Evolutionary conservation across 1,140 invertebrate genomes (phyloP).

Genomic region (Nebria ingens): DNA sequence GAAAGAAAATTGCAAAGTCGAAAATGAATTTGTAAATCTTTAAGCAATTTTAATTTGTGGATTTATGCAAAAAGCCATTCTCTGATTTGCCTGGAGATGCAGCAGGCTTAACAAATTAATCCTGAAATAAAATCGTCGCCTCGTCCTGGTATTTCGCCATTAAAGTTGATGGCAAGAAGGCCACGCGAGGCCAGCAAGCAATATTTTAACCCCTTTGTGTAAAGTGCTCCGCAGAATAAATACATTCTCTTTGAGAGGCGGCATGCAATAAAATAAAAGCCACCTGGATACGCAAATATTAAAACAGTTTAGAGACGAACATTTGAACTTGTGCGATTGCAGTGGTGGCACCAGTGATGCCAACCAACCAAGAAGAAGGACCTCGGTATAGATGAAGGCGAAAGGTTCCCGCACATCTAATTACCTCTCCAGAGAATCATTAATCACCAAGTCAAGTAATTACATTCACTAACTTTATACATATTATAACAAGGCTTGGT

Average conservation of each 20-base stretch:
- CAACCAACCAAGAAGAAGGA: not conserved
- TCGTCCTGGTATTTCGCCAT: not conserved
- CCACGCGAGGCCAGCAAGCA: not conserved
- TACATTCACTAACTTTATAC: constrained; percentile 33
- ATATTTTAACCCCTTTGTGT: constrained; percentile 1
- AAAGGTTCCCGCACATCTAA: constrained; percentile 32
- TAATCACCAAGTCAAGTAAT: constrained; percentile 35
- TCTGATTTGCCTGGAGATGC: not conserved
- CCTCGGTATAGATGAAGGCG: constrained; percentile 18
- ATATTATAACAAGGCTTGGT: constrained; percentile 21
- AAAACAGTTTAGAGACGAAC: constrained; percentile 1
- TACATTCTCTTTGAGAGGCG: constrained; percentile 4
- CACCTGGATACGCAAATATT: constrained; percentile 6
- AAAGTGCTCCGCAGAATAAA: constrained; percentile 2
- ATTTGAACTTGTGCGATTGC: not conserved
- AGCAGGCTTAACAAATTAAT: not conserved
- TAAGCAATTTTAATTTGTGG: too few relatives aligned
- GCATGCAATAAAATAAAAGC: constrained; percentile 2
- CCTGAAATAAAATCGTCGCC: not conserved
- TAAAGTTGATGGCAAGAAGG: not conserved
- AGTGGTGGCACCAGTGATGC: not conserved
- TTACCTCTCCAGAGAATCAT: constrained; percentile 35
- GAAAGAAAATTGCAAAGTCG: too few relatives aligned
- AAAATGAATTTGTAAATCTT: too few relatives aligned
- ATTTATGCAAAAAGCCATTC: too few relatives aligned